Evolutionary conservation across 2,888 invertebrate genomes (phyloP), one percentile per base, ranked within the genome.

Genomic region (Melanotus villosus): DNA sequence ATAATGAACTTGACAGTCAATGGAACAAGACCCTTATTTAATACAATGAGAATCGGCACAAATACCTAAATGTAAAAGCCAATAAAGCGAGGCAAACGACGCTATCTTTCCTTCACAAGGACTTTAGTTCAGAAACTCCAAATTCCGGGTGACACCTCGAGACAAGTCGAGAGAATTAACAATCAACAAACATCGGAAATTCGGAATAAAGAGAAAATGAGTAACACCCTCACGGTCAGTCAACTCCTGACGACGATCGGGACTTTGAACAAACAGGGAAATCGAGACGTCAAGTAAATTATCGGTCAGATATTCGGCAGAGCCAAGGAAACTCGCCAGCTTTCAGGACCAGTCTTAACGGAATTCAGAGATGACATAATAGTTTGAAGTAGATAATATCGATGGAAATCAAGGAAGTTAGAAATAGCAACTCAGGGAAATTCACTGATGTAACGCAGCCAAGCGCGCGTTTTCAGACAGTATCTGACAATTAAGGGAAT

Each of bases 321-420:
- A 56, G 14, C 16, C 56, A 56, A 56, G 32, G 32, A 52, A 23
- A 52, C 30, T 47, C 30, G 1, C 32, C 5, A 12, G 47, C 26
- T 52, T 52, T 52, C 30, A 52, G 52, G 12, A 56, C n/a, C 38
- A 56, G 19, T 7, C 56, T 19, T 36, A 38, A 23, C 14, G 23
- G 38, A 56, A 34, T 56, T 54, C 36, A n/a, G 56, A 5, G 56
- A 56, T 21, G 56, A 38, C 32, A 56, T 56, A 38, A 56, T 38
- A 36, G 56, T 38, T 36, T 19, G 56, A 38, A 21, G 23, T 21
- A 38, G 38, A 56, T 38, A 56, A 38, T 23, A 38, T 56, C 36
- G 56, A 56, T 56, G 38, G 38, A 34, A 56, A 56, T 56, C 56
- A 23, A 52, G 56, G 38, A 56, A 56, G 56, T 56, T 56, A 21